phyloP scores from a whole-genome alignment of 2,113 vertebrate genomes.

The Onychorhynchus coronatus region DNA sequence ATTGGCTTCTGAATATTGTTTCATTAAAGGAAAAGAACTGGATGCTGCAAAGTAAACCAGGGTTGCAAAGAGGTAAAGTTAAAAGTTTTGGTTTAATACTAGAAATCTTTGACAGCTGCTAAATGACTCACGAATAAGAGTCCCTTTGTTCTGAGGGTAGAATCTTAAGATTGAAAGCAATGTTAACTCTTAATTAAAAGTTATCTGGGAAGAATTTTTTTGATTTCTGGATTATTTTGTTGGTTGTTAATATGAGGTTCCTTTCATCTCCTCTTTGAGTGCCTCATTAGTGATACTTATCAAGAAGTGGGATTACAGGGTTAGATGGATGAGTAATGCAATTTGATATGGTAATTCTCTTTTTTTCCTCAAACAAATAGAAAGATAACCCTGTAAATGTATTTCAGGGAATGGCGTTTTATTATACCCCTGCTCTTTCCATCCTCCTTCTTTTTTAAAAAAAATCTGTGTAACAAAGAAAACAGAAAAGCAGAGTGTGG shows the following conservation, averaged over 20 bases:
- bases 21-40: background rate
- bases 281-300: background rate
- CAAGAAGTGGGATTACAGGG: background rate
- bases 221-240: background rate
- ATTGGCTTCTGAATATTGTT: background rate
- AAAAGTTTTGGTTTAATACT: background rate
- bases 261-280: background rate
- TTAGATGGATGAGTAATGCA: conserved; percentile 21
- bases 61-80: background rate
- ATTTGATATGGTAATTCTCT: conserved; percentile 4
- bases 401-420: background rate
- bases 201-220: background rate
- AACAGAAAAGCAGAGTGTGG: background rate
- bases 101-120: background rate
- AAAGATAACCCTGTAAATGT: background rate
- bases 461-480: background rate
- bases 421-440: background rate
- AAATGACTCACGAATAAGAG: background rate
- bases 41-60: background rate
- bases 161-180: background rate
- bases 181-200: background rate
- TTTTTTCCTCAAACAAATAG: background rate
- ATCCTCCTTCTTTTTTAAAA: background rate
- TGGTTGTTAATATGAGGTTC: background rate
- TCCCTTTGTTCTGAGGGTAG: background rate